Conservation (phyloP, 2,888 invertebrate species). For the Erebia palarica region DNA sequence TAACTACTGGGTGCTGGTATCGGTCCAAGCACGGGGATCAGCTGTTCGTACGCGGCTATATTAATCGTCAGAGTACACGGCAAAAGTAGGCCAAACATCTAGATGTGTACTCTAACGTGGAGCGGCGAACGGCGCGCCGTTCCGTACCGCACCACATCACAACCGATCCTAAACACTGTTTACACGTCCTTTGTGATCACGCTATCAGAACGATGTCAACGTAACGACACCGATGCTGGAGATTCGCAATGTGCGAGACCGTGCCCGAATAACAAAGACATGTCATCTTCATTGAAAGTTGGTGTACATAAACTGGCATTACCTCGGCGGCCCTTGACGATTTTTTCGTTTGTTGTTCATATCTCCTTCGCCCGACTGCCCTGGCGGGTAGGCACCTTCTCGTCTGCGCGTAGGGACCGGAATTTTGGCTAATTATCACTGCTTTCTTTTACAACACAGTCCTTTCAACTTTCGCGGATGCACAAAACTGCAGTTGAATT, state of each 20-base stretch:
- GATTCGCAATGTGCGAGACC: slow-evolving; percentile 61
- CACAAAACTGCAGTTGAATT: slow-evolving; percentile 81
- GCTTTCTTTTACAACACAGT: slow-evolving; percentile 82
- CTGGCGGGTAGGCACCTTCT: slow-evolving; percentile 89
- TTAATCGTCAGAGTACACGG: slow-evolving; percentile 73
- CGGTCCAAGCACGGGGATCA: slow-evolving; percentile 67
- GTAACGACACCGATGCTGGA: slow-evolving; percentile 58
- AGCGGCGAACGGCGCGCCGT: slow-evolving; percentile 53
- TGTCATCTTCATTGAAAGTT: slow-evolving; percentile 68
- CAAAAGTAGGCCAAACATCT: slow-evolving; percentile 80
- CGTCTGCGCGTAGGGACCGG: slow-evolving; percentile 92
- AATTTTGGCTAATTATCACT: slow-evolving; percentile 87
- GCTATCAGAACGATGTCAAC: slow-evolving; percentile 60
- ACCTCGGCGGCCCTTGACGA: slow-evolving; percentile 90
- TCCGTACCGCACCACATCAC: slow-evolving; percentile 53
- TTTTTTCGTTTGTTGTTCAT: slow-evolving; percentile 93
- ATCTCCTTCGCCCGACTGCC: slow-evolving; percentile 84
- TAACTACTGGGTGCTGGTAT: slow-evolving; percentile 41
- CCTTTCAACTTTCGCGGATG: slow-evolving; percentile 83
- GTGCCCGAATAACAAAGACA: slow-evolving; percentile 75
- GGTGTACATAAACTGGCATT: slow-evolving; percentile 61
- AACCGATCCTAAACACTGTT: slow-evolving; percentile 59
- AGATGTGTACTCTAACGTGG: slow-evolving; percentile 62
- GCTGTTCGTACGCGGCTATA: slow-evolving; percentile 79
- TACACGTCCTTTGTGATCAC: slow-evolving; percentile 64